Conservation (phyloP, 1,140 invertebrate genomes). For the Periplaneta americana region DNA sequence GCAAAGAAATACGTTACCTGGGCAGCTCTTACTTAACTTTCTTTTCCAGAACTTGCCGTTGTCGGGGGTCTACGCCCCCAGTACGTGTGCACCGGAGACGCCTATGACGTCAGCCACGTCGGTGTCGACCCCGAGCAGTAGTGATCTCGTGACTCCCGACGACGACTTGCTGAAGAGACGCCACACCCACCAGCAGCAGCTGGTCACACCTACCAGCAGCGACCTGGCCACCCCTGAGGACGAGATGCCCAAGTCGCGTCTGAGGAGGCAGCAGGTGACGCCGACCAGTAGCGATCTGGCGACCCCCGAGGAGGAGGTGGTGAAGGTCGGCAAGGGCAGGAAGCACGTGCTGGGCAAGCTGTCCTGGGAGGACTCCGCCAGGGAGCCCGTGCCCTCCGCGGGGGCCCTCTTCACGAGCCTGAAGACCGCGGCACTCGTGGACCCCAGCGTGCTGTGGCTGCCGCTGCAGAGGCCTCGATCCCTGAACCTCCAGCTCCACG, state of each 20-base stretch:
- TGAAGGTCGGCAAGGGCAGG: neutral
- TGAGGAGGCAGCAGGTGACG: neutral
- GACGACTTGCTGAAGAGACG: constrained; percentile 35
- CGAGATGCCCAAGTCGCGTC: neutral
- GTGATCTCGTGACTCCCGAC: constrained; percentile 1
- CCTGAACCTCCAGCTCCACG: constrained; percentile 42
- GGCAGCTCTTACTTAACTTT: no score
- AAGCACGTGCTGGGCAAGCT: neutral
- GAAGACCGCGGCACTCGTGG: neutral
- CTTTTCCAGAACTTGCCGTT: neutral
- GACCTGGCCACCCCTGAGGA: neutral
- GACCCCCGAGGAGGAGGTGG: constrained; percentile 31
- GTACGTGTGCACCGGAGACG: neutral
- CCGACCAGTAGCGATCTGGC: constrained; percentile 8
- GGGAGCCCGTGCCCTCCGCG: neutral
- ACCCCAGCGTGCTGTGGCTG: constrained; percentile 44
- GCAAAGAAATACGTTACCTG: no score
- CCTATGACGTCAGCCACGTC: constrained; percentile 8
- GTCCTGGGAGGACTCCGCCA: neutral
- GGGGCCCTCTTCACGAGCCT: neutral
- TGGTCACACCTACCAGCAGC: neutral
- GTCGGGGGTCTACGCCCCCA: neutral
- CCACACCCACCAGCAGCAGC: neutral
- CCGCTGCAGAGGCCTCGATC: constrained; percentile 56
- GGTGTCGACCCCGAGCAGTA: constrained; percentile 1